Percentiles rank a stretch among this genome's conserved stretches.
These are phyloP conservation scores for Charina bottae DNA, from an alignment of 2,113 vertebrate genomes.

Conservation along the genomic window DNA sequence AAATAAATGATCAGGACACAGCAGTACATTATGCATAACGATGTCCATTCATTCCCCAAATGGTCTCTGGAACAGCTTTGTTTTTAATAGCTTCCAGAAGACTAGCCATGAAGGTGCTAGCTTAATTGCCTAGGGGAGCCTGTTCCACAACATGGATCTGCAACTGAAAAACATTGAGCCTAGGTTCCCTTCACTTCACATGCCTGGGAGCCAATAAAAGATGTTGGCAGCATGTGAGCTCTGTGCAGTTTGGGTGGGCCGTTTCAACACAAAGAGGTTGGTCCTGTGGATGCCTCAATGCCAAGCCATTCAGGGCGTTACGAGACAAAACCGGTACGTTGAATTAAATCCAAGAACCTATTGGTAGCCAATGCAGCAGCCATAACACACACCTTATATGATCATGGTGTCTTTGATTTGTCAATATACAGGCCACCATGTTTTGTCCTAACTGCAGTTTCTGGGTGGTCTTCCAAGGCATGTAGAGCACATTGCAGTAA, in stretches of 20 bases:
- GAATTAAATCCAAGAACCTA: background rate
- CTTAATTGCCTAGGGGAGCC: background rate
- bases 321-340: background rate
- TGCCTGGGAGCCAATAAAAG: background rate
- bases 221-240: background rate
- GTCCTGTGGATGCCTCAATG: background rate
- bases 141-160: background rate
- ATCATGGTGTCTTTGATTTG: background rate
- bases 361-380: background rate
- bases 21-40: background rate
- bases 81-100: background rate
- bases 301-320: background rate
- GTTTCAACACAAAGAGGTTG: background rate
- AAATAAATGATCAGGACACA: background rate
- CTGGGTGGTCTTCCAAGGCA: background rate
- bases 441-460: background rate
- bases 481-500: background rate
- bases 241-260: background rate
- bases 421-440: background rate
- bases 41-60: background rate
- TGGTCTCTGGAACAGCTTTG: background rate
- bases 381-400: background rate
- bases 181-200: background rate
- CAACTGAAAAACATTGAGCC: background rate
- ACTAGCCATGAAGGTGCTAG: background rate